phyloP scores from a whole-genome alignment of 2,797 vertebrate species.

The Cossypha polioptera region DNA sequence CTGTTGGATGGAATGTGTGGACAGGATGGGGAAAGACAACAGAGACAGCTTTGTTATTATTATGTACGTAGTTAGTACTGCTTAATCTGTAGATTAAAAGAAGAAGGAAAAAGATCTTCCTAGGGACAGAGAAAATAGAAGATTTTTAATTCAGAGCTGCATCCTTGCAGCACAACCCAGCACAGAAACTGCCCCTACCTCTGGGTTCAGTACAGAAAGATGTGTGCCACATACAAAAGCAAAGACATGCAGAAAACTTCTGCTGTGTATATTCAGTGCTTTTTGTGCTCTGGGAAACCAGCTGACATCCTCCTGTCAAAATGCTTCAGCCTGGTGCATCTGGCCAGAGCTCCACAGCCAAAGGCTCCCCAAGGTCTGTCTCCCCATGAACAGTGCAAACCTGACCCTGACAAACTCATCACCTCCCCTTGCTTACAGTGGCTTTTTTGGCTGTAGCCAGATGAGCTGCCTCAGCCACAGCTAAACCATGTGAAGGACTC shows the following conservation, averaged over 20 bases:
- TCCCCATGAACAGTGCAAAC: accelerated
- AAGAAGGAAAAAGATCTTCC: neutral
- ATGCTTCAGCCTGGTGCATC: neutral
- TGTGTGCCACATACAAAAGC: neutral
- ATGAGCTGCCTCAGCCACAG: neutral
- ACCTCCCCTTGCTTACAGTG: neutral
- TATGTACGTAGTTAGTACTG: neutral
- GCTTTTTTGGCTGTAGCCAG: neutral
- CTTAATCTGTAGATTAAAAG: neutral
- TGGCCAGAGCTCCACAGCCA: neutral
- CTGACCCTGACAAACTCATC: neutral
- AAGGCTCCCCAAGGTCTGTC: neutral
- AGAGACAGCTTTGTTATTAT: neutral
- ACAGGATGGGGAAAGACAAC: neutral
- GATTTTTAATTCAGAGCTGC: neutral
- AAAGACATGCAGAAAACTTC: neutral
- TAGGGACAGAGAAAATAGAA: neutral
- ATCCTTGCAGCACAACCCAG: neutral
- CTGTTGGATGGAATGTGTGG: neutral
- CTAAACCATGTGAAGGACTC: neutral
- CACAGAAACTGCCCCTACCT: neutral
- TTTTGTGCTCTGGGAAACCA: neutral
- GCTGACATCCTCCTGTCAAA: neutral
- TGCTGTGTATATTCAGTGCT: accelerated
- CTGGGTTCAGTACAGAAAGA: accelerated